A percentile compares a stretch with the other conserved stretches of the same genome.
Evolutionary conservation across 1,140 invertebrate genomes (phyloP).

Genomic region (Gonioctena quinquepunctata): DNA sequence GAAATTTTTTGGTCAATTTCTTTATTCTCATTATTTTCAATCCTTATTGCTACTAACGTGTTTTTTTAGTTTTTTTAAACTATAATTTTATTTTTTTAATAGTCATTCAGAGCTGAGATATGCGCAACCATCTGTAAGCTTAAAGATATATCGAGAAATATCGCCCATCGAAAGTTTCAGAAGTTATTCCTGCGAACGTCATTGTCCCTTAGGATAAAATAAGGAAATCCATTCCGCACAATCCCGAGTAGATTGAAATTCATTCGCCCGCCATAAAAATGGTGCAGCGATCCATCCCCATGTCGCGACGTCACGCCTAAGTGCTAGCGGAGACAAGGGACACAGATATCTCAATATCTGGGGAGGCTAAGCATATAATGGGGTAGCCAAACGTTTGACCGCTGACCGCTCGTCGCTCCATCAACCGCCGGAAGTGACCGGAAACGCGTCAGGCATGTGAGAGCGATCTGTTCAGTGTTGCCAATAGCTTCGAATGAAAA

Average conservation of each 20-base stretch:
- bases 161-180: too few species aligned
- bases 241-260: background rate
- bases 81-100: too few species aligned
- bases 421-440: background rate
- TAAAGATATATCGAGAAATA: too few species aligned
- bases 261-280: background rate
- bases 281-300: background rate
- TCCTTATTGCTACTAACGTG: too few species aligned
- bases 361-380: slow-evolving; percentile 23
- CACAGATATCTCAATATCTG: slow-evolving; percentile 22
- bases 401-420: slow-evolving; percentile 18
- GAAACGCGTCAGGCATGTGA: background rate
- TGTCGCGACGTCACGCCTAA: slow-evolving; percentile 25
- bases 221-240: background rate
- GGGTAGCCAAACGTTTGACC: slow-evolving; percentile 18
- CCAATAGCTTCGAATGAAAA: background rate
- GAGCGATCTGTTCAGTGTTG: background rate
- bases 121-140: too few species aligned
- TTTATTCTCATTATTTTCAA: too few species aligned
- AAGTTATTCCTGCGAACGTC: too few species aligned
- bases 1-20: too few species aligned
- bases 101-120: too few species aligned
- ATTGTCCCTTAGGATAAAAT: too few species aligned
- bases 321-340: slow-evolving; percentile 21
- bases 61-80: too few species aligned